A percentile compares a stretch with the other conserved stretches of the same genome.
Conservation (phyloP, 2,888 invertebrate species). For the Caenorhabditis angaria region DNA sequence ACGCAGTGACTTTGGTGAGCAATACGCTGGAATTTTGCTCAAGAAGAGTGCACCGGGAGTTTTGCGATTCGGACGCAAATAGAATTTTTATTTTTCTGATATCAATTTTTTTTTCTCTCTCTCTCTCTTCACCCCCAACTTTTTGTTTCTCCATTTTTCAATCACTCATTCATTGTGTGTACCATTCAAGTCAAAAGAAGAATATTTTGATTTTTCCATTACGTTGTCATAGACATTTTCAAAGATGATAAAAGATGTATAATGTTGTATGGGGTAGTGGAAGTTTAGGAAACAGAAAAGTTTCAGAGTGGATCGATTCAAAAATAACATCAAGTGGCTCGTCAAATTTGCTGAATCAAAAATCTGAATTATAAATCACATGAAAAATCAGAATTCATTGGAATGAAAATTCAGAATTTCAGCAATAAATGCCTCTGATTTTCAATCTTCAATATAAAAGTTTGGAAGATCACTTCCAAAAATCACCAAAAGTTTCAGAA, state of each 20-base stretch:
- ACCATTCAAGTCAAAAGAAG: background rate
- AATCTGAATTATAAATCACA: too few species aligned
- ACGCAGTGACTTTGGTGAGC: conserved; percentile 39
- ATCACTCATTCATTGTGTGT: background rate
- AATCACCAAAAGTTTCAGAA: too few species aligned
- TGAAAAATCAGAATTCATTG: too few species aligned
- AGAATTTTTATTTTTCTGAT: background rate
- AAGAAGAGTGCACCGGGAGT: conserved; percentile 62
- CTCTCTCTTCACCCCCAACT: too few species aligned
- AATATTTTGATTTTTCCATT: background rate
- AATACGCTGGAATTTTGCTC: conserved; percentile 43
- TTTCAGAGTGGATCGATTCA: too few species aligned
- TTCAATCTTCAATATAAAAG: too few species aligned
- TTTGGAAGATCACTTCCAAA: too few species aligned
- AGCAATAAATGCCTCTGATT: too few species aligned
- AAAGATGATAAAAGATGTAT: conserved; percentile 8
- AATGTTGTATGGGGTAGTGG: conserved; percentile 4
- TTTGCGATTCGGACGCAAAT: conserved; percentile 56
- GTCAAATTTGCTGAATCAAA: too few species aligned
- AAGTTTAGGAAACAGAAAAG: background rate
- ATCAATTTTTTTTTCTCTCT: background rate
- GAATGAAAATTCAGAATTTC: too few species aligned
- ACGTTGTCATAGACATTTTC: conserved; percentile 10
- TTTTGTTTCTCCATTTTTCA: background rate
- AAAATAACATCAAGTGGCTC: too few species aligned